Percentiles rank a stretch among this genome's conserved stretches.
These are phyloP conservation scores for Monopis laevigella DNA, from an alignment of 2,888 invertebrate genomes.

Conservation along the genomic window DNA sequence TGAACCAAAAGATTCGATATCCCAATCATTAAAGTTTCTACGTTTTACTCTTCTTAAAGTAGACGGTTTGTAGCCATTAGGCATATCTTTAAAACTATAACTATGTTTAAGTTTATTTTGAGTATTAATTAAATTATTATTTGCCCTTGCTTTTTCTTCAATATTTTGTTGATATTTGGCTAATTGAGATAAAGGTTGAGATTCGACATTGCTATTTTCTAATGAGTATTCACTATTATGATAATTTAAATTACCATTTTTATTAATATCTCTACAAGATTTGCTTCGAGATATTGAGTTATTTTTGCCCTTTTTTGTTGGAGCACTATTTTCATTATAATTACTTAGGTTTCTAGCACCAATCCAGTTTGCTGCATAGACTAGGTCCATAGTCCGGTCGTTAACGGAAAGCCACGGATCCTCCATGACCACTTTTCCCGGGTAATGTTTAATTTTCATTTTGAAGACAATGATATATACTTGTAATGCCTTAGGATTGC, in stretches of 20 bases:
- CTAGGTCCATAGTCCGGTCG: slow-evolving; percentile 76
- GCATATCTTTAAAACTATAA: slow-evolving; percentile 68
- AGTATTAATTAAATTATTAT: slow-evolving; percentile 57
- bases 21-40: slow-evolving; percentile 68
- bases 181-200: slow-evolving; percentile 59
- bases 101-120: slow-evolving; percentile 63
- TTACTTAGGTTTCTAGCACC: slow-evolving; percentile 70
- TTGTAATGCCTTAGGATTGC: no score
- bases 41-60: slow-evolving; percentile 64
- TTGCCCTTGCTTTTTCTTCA: slow-evolving; percentile 59
- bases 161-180: slow-evolving; percentile 72
- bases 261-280: slow-evolving; percentile 55
- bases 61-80: slow-evolving; percentile 70
- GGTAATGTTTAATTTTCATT: slow-evolving; percentile 88
- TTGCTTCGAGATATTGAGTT: slow-evolving; percentile 62
- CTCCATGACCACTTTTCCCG: slow-evolving; percentile 85
- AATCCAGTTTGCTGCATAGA: slow-evolving; percentile 88
- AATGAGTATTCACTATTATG: slow-evolving; percentile 41
- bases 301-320: slow-evolving; percentile 39
- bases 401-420: slow-evolving; percentile 74
- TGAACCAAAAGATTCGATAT: slow-evolving; percentile 50
- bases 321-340: slow-evolving; percentile 42
- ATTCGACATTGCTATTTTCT: slow-evolving; percentile 33
- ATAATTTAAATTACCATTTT: slow-evolving; percentile 37
- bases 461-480: slow-evolving; percentile 12